A percentile compares a stretch with the other conserved stretches of the same genome.
These are phyloP conservation scores for Pemphredon lugubris DNA, from an alignment of 2,888 invertebrate genomes.

Conservation along the genomic window DNA sequence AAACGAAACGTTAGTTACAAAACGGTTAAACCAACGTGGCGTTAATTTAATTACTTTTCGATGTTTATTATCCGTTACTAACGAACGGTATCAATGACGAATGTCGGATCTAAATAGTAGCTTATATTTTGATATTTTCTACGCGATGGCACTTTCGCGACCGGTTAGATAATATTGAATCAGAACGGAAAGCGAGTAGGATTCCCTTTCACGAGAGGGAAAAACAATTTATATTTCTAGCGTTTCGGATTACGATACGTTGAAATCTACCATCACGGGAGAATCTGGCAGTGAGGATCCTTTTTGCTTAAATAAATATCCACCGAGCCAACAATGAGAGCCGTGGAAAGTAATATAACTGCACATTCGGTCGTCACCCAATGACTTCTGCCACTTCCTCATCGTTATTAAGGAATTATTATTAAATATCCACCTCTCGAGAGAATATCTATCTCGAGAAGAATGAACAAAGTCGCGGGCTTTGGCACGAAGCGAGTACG, in stretches of 20 bases:
- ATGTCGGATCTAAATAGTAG: too few species aligned
- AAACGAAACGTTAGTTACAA: too few species aligned
- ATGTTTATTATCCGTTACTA: too few species aligned
- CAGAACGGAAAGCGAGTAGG: too few species aligned
- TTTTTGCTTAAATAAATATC: conserved; percentile 4
- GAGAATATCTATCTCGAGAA: background rate
- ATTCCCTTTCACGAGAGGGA: background rate
- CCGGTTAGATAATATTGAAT: background rate
- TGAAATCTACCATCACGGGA: background rate
- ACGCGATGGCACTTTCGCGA: too few species aligned
- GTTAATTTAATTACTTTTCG: too few species aligned
- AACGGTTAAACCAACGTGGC: too few species aligned
- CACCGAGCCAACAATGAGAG: conserved; percentile 2
- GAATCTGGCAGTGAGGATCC: background rate
- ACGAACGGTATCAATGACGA: too few species aligned
- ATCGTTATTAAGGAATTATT: conserved; percentile 26
- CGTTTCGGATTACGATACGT: background rate
- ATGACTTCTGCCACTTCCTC: background rate
- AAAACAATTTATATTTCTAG: conserved; percentile 6
- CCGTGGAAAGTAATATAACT: background rate
- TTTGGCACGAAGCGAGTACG: background rate
- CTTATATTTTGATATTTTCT: too few species aligned
- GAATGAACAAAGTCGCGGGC: background rate
- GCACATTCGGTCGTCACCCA: background rate
- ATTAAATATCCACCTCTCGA: conserved; percentile 14